Base-by-base conservation (phyloP, 2,113 vertebrate genomes). In the Sphyrna mokarran region DNA sequence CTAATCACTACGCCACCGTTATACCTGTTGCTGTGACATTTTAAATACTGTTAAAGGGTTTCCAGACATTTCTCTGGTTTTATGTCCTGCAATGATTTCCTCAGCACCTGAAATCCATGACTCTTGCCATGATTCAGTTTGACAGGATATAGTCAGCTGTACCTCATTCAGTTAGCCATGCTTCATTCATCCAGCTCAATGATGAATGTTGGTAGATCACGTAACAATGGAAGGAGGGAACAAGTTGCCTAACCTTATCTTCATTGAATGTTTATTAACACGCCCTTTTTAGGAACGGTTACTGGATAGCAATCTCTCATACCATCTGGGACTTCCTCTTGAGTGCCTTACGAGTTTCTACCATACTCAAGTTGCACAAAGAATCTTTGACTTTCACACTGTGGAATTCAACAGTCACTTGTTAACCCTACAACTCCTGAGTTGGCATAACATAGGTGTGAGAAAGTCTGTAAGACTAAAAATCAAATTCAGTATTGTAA, bases 281-380 rank as follows among this genome's bases (percentile, higher is more conserved):
- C 8, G 9, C 13, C 89, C 89, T 33, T 9, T 22, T 1, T 9
- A 37, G 89, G 61, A 68, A 54, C 61, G 37, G 29, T 66, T 8
- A 93, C 6, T 63, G 18, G 89, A 63, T 63, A n/a, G 89, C 33
- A 63, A 91, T 63, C 54, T 37, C 33, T 93, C 89, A 93, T 66
- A 66, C 89, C 89, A 93, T 37, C 33, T 20, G n/a, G 20, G 61
- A 54, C 89, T 93, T 66, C 89, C 61, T 66, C 61, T 91, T 5
- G 29, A 90, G 58, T 91, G 58, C 89, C 33, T 66, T 66, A 37
- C 61, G 11, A 66, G 33, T 66, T 66, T 91, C 16, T 3, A 22
- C 14, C 89, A 91, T n/a, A 10, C 61, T 91, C 89, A 91, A 91
- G 89, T 66, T 91, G 14, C 61, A 91, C 89, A 91, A 91, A 91